A percentile compares a stretch with the other conserved stretches of the same genome.
Evolutionary conservation across 2,113 vertebrate species (phyloP).

Genomic region (Sander vitreus): DNA sequence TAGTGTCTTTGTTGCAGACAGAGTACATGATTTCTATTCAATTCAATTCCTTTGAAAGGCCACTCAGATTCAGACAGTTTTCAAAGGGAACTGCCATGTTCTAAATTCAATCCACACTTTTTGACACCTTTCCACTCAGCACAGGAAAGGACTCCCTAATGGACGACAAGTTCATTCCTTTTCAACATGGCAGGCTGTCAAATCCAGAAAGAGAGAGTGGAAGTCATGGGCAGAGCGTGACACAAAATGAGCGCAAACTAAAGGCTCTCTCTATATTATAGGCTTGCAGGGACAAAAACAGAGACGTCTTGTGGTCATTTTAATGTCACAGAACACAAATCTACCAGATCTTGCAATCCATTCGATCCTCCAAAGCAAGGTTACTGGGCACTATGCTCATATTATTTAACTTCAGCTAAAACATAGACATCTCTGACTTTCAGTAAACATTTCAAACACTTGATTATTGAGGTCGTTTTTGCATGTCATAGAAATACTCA

Average conservation of each 20-base stretch:
- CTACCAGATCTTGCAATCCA: background rate
- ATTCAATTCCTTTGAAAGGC: background rate
- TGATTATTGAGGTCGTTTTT: background rate
- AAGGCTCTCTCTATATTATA: background rate
- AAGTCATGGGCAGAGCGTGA: background rate
- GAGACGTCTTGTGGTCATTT: background rate
- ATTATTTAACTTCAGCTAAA: background rate
- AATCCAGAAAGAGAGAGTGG: background rate
- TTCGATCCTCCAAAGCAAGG: background rate
- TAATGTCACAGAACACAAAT: background rate
- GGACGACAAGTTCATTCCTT: constrained; percentile 49
- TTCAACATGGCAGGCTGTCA: constrained; percentile 43
- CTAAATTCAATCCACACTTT: constrained; percentile 20
- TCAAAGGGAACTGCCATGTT: constrained; percentile 16
- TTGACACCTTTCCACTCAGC: constrained; percentile 22
- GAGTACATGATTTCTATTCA: background rate
- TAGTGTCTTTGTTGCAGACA: background rate
- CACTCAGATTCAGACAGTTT: constrained; percentile 16
- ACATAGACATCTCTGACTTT: background rate
- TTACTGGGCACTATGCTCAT: background rate
- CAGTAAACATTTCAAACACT: background rate
- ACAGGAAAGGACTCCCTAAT: constrained; percentile 32
- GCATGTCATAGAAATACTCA: background rate
- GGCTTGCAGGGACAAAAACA: background rate
- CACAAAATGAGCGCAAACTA: background rate